Evolutionary conservation across 1,140 invertebrate genomes (phyloP), one percentile per base, ranked within the genome.

Genomic region (Drosophila quadrilineata): DNA sequence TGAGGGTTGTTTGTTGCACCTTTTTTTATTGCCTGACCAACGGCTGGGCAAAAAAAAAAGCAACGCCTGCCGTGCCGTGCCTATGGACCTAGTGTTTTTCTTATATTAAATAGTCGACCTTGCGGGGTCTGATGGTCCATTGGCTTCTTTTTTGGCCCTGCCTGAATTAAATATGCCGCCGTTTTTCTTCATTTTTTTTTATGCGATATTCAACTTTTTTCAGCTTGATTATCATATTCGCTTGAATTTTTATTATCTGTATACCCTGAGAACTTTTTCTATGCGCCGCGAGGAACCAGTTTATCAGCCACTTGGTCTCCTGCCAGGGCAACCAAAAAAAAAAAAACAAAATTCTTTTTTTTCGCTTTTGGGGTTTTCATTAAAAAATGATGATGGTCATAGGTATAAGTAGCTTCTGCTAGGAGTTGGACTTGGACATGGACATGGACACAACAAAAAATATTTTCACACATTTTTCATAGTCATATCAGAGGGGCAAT

Each of bases 391-490:
- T 56, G n/a, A 66, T 63, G 45, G 70, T 46, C 68, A 75, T 63
- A 75, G 68, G 74, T 75, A 82, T 46, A 72, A 68, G 76, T 80
- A 82, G 53, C 71, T n/a, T n/a, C n/a, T n/a, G n/a, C n/a, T n/a
- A n/a, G n/a, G n/a, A n/a, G n/a, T n/a, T n/a, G n/a, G n/a, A 22
- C 22, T 6, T 74, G 74, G 77, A 65, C 76, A 57, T 71, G 60
- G 68, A 56, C 64, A 62, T 40, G 19, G 1, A 69, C 22, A 57
- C 33, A n/a, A n/a, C n/a, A 85, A 75, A 80, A 88, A 88, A 74
- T 77, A 76, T 87, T 88, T 88, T 88, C 87, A 88, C 87, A 88
- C 87, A 88, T 88, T 88, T 88, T 88, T 88, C 87, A 88, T 88
- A 87, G 87, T 88, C 77, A 88, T 82, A 65, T 71, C 75, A 68